Base-by-base conservation (phyloP, 2,888 invertebrate species). In the Monochamus alternatus region DNA sequence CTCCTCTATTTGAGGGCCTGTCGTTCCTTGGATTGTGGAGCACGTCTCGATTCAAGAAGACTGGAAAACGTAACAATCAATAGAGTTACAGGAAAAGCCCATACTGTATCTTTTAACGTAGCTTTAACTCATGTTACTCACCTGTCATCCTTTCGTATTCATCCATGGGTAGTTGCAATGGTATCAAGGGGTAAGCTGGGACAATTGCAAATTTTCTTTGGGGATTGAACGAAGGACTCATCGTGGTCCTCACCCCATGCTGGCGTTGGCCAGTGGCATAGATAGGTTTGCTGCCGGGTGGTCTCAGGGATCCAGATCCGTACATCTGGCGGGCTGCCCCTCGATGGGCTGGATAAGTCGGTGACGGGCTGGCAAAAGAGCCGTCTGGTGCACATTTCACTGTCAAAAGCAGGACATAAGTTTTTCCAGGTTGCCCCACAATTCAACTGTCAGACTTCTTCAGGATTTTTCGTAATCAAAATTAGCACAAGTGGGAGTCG, bases 241-340 rank as follows among this genome's bases (percentile, higher is more conserved):
- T 64, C 12, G 86, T 86, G 10, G 85, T 84, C 10, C 85, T 88
- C 1, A 90, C 87, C 76, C 90, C 88, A 80, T 88, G 89, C 51
- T 89, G 85, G 52, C 85, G 81, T 78, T 86, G 84, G 14, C 86
- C 87, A 43, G 84, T 86, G 10, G 86, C 85, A 65, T 85, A 86
- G 84, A 90, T 80, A 79, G 91, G 88, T 83, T 88, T 84, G 78
- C 88, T 84, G 79, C 91, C 87, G 79, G 89, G 86, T 30, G 90
- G 89, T 81, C 92, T 86, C 78, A 91, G 84, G 59, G 90, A 90
- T 68, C 91, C 91, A 8, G 91, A 91, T 63, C 91, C 91, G 81
- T 90, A 91, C 89, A 92, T 91, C 84, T 91, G 91, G 43, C 92
- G 88, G 79, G 91, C 89, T 83, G 92, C 87, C 85, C 91, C 91